Evolutionary conservation across 2,797 vertebrate genomes (phyloP).

Genomic region (Rhodeus uyekii): DNA sequence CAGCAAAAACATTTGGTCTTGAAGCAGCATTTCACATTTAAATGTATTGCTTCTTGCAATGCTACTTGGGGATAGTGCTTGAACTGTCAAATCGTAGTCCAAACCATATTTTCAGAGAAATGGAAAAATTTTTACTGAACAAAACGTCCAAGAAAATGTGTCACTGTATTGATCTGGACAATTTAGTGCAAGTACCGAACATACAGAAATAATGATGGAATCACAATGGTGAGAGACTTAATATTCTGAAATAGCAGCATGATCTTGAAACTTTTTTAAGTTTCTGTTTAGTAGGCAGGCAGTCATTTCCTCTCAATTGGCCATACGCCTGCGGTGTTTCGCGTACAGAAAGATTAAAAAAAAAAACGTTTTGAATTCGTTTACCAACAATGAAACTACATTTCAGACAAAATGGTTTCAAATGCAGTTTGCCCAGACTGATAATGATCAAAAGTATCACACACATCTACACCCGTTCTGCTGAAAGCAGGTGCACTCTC

Average conservation of each 20-base stretch:
- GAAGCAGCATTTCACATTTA: background rate
- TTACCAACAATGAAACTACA: slow-evolving; percentile 50
- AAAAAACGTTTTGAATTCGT: background rate
- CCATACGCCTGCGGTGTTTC: background rate
- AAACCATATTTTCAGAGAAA: background rate
- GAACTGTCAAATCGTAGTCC: background rate
- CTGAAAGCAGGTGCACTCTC: background rate
- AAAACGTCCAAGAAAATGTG: background rate
- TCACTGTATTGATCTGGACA: background rate
- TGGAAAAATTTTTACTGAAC: background rate
- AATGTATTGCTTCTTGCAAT: background rate
- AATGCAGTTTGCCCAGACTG: background rate
- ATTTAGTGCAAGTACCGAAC: background rate
- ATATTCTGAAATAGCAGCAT: background rate
- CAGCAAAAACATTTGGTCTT: background rate
- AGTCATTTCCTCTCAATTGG: slow-evolving; percentile 21
- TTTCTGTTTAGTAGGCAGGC: slow-evolving; percentile 26
- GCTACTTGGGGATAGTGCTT: background rate
- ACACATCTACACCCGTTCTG: background rate
- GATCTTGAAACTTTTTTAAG: background rate
- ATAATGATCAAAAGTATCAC: background rate
- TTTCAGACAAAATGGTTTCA: slow-evolving; percentile 26
- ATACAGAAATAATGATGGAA: background rate
- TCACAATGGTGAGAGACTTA: background rate
- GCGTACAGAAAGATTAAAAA: background rate